Conservation (phyloP, 2,888 invertebrate genomes). For the Leptogaster cylindrica region DNA sequence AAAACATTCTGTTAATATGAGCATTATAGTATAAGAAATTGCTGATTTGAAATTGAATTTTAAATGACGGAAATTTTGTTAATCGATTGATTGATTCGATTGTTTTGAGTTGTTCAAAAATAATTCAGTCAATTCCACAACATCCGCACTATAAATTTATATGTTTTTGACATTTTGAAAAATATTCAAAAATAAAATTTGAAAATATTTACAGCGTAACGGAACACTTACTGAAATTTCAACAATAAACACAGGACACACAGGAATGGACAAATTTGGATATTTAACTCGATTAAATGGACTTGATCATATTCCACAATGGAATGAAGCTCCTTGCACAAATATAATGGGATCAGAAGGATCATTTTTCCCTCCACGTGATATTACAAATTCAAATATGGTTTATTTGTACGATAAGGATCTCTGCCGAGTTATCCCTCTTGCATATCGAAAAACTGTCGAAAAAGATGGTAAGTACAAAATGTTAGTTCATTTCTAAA, state of each 20-base stretch:
- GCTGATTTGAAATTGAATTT: too few relatives aligned
- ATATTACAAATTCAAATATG: constrained; percentile 71
- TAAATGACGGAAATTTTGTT: too few relatives aligned
- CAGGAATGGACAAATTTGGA: constrained; percentile 79
- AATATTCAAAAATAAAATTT: too few relatives aligned
- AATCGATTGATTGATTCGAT: too few relatives aligned
- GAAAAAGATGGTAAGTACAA: constrained; percentile 71
- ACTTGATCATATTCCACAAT: constrained; percentile 75
- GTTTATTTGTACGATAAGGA: constrained; percentile 86
- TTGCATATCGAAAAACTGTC: constrained; percentile 73
- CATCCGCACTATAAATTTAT: too few relatives aligned
- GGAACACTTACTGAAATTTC: constrained; percentile 81
- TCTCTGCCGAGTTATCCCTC: constrained; percentile 78
- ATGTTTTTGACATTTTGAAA: too few relatives aligned
- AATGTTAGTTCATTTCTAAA: too few relatives aligned
- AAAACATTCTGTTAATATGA: too few relatives aligned
- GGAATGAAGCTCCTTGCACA: constrained; percentile 78
- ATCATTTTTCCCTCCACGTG: constrained; percentile 83
- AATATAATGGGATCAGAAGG: constrained; percentile 76
- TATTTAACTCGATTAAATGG: constrained; percentile 79
- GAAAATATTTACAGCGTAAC: constrained; percentile 69
- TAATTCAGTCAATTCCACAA: too few relatives aligned
- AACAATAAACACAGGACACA: constrained; percentile 78
- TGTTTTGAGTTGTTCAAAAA: too few relatives aligned
- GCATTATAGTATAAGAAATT: too few relatives aligned